Evolutionary conservation across 2,797 vertebrate genomes (phyloP).

Genomic region (Gila robusta): DNA sequence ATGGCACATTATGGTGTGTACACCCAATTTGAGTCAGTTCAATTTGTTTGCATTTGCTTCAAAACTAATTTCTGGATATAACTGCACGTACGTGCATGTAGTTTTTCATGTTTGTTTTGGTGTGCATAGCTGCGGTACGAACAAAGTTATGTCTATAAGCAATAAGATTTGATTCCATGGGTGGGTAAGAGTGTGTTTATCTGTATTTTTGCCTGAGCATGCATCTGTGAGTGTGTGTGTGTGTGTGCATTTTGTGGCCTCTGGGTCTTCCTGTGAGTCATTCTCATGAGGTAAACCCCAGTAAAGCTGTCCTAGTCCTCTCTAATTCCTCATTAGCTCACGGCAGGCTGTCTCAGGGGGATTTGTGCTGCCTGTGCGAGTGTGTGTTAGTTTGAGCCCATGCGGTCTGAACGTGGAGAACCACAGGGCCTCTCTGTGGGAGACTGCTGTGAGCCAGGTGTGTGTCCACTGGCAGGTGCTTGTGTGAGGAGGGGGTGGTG

Average conservation of each 20-base stretch:
- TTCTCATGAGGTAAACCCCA: conserved; percentile 73
- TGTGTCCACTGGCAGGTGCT: conserved; percentile 70
- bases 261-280: conserved; percentile 76
- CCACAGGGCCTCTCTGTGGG: conserved; percentile 67
- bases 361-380: conserved; percentile 64
- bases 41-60: conserved; percentile 34
- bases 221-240: conserved; percentile 41
- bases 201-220: conserved; percentile 39
- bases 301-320: conserved; percentile 77
- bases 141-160: conserved; percentile 46
- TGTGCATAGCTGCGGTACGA: conserved; percentile 24
- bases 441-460: conserved; percentile 69
- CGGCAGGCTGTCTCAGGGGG: conserved; percentile 74
- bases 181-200: conserved; percentile 39
- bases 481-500: conserved; percentile 17
- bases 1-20: not conserved
- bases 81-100: conserved; percentile 29
- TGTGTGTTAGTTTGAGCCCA: conserved; percentile 47
- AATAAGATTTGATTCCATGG: conserved; percentile 42
- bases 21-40: conserved; percentile 30
- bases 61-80: conserved; percentile 38
- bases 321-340: conserved; percentile 81
- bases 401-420: conserved; percentile 62
- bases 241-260: conserved; percentile 61
- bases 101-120: conserved; percentile 28